These are phyloP conservation scores for Myathropa florea DNA, from an alignment of 2,888 invertebrate genomes.

Conservation along the genomic window DNA sequence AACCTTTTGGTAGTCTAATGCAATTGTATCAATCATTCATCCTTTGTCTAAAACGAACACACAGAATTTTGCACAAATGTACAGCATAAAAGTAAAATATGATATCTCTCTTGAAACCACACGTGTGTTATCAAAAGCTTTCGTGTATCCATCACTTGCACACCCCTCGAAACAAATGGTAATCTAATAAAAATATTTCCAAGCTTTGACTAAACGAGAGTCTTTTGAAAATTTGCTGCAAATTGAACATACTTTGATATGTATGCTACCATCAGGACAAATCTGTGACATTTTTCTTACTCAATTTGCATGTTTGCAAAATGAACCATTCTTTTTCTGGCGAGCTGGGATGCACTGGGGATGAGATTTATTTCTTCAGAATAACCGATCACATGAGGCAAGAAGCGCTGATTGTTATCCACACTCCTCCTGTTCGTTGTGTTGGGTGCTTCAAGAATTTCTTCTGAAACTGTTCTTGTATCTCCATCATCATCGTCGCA, in stretches of 20 bases:
- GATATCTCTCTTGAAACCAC: background rate
- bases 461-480: background rate
- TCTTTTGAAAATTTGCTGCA: background rate
- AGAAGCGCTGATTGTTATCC: background rate
- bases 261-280: background rate
- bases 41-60: too few relatives aligned
- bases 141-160: background rate
- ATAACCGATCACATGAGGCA: conserved; percentile 5
- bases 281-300: background rate
- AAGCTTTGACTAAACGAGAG: background rate
- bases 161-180: background rate
- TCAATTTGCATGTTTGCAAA: background rate
- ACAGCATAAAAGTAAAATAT: too few relatives aligned
- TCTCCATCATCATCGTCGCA: background rate
- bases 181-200: background rate
- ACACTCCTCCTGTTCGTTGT: background rate
- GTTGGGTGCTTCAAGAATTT: background rate
- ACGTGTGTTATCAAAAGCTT: background rate
- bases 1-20: too few relatives aligned
- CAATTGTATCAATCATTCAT: too few relatives aligned
- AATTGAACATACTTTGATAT: background rate
- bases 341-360: background rate
- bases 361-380: background rate
- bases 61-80: too few relatives aligned
- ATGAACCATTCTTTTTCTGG: background rate